Evolutionary conservation across 2,888 invertebrate species (phyloP).

Genomic region (Poecilobothrus nobilitatus): DNA sequence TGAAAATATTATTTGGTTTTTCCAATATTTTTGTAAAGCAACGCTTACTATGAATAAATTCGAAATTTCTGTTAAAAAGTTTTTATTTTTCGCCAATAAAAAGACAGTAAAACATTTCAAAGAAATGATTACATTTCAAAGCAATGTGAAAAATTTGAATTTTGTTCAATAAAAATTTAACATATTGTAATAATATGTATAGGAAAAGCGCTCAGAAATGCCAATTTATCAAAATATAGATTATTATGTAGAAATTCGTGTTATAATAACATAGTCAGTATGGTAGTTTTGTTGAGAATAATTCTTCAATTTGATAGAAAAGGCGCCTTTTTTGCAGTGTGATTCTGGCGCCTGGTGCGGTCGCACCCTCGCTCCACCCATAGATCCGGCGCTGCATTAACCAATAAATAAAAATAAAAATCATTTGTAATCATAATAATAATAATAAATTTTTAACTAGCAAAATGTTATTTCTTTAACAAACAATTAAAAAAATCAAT

Average conservation of each 20-base stretch:
- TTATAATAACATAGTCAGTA: conserved; percentile 7
- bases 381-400: no score
- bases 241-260: conserved; percentile 7
- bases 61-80: conserved; percentile 7
- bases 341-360: conserved; percentile 3
- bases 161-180: conserved; percentile 7
- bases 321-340: conserved; percentile 3
- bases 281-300: conserved; percentile 7
- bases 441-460: no score
- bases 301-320: conserved; percentile 8
- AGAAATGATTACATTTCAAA: background rate
- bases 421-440: no score
- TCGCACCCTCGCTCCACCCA: background rate
- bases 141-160: conserved; percentile 8
- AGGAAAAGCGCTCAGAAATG: conserved; percentile 7
- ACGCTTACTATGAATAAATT: conserved; percentile 11
- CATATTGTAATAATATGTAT: conserved; percentile 7
- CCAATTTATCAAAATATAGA: conserved; percentile 7
- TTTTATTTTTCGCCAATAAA: conserved; percentile 9
- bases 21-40: conserved; percentile 9
- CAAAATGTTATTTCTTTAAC: no score
- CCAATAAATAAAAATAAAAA: no score
- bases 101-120: conserved; percentile 11
- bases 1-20: conserved; percentile 7
- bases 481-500: no score